Percentiles rank a stretch among this genome's conserved stretches.
Conservation (phyloP, 2,113 vertebrate genomes). For the Calidris pugnax region DNA sequence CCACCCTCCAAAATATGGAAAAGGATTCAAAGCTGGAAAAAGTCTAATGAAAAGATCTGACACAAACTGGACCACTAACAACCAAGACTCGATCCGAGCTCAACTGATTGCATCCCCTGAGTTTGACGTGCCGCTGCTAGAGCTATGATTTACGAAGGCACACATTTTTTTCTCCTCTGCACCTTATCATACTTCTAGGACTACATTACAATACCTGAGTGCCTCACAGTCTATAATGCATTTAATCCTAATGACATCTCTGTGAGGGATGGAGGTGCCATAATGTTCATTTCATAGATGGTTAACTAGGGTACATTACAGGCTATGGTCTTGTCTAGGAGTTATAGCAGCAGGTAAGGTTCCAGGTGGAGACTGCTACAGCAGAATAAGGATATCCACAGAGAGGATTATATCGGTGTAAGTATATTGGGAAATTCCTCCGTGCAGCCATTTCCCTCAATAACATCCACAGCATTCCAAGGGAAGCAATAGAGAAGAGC, state of each 20-base stretch:
- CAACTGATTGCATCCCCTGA: neutral
- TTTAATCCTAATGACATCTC: conserved; percentile 45
- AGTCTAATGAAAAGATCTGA: neutral
- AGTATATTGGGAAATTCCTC: neutral
- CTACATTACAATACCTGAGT: conserved; percentile 33
- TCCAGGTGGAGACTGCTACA: neutral
- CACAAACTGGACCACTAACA: neutral
- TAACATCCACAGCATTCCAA: neutral
- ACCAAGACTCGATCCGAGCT: neutral
- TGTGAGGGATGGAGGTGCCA: conserved; percentile 19
- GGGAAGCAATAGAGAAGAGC: neutral
- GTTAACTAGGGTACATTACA: conserved; percentile 3
- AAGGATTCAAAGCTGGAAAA: neutral
- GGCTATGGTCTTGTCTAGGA: neutral
- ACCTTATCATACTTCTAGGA: neutral
- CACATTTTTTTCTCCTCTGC: neutral
- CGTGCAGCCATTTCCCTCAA: neutral
- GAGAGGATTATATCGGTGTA: neutral
- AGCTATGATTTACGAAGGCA: neutral
- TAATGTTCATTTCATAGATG: conserved; percentile 51
- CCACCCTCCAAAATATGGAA: neutral
- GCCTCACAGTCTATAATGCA: neutral
- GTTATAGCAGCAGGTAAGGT: neutral
- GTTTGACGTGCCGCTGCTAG: neutral
- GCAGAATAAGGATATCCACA: neutral